Evolutionary conservation across 1,140 invertebrate species (phyloP), one percentile per base, ranked within the genome.

Genomic region (Hylaeus anthracinus): DNA sequence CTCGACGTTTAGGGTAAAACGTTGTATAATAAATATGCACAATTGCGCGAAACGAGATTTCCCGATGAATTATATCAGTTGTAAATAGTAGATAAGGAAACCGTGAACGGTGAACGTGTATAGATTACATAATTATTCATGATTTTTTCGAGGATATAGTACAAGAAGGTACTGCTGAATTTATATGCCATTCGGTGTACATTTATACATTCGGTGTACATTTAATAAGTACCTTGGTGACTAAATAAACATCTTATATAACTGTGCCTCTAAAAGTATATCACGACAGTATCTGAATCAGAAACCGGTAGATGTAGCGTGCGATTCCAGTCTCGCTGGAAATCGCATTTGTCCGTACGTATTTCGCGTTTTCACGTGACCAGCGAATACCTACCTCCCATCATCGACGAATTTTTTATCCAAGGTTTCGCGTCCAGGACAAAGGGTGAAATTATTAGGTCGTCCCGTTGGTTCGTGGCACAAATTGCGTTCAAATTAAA

Each of bases 111-210:
- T 72, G 55, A 64, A n/a, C 43, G 55, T 72, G 53, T 55, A 51
- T 60, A 65, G 41, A 63, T 71, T 26, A 26, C 26, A 76, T 41
- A 67, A 80, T 48, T 69, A 74, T 81, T 72, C 53, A 55, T 77
- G 73, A 83, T 61, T 73, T 81, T 71, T 81, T 71, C 53, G n/a
- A 78, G 51, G 37, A 78, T 75, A 83, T 78, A 86, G 86, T 87
- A 87, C 86, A 86, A 86, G 85, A 74, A 51, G 73, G 64, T 72
- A 86, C 77, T 81, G 37, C 45, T 86, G 72, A 74, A 86, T 84
- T 77, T 84, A 82, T 85, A 87, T 88, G 73, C 76, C 72, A 88
- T 88, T 85, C 69, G 74, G 78, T 84, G 82, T 86, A 87, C 75
- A 70, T 69, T 74, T 73, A 65, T 65, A 65, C 43, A 9, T 83